Evolutionary conservation across 2,888 invertebrate genomes (phyloP).

Genomic region (Phalera bucephala): DNA sequence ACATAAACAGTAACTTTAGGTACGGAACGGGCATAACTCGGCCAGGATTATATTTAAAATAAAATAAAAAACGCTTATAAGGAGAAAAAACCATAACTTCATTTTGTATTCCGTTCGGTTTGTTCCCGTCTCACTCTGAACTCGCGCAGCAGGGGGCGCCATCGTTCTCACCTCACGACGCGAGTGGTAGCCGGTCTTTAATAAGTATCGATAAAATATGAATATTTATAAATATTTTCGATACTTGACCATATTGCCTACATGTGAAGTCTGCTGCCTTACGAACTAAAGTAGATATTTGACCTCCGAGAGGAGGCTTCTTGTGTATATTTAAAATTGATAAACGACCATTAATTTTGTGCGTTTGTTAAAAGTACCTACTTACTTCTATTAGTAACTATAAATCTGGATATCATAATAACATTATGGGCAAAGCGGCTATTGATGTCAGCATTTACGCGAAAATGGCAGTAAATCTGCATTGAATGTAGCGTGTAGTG

Average conservation of each 20-base stretch:
- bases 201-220: constrained; percentile 82
- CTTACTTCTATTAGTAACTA: constrained; percentile 38
- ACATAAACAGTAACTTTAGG: constrained; percentile 33
- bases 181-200: constrained; percentile 82
- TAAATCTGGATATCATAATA: constrained; percentile 47
- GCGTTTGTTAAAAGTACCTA: constrained; percentile 15
- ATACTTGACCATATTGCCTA: constrained; percentile 52
- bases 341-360: constrained; percentile 22
- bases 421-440: constrained; percentile 42
- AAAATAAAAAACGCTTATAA: constrained; percentile 65
- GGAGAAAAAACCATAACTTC: constrained; percentile 77
- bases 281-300: constrained; percentile 8
- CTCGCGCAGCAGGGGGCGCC: constrained; percentile 77
- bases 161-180: constrained; percentile 82
- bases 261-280: constrained; percentile 24
- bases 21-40: constrained; percentile 52
- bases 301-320: constrained; percentile 14
- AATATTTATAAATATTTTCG: constrained; percentile 80
- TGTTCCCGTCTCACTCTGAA: constrained; percentile 74
- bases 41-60: constrained; percentile 61
- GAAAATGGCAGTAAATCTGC: constrained; percentile 58
- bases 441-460: constrained; percentile 51
- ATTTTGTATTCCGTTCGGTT: constrained; percentile 78
- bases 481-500: constrained; percentile 50
- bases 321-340: constrained; percentile 29